phyloP scores from a whole-genome alignment of 2,113 vertebrate species.

The Bucco capensis region DNA sequence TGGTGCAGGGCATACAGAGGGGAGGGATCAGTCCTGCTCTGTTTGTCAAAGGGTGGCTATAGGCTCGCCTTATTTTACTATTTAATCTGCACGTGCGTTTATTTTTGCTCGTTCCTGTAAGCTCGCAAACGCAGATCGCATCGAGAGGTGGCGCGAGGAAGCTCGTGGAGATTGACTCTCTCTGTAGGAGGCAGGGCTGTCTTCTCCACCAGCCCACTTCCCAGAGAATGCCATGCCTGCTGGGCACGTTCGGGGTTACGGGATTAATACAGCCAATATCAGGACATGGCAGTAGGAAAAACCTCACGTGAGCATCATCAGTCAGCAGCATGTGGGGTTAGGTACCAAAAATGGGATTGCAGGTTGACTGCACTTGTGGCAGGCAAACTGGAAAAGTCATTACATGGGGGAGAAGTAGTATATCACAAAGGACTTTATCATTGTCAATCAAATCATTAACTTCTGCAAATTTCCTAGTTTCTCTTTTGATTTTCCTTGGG shows the following conservation, averaged over 20 bases:
- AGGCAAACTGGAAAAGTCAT: neutral
- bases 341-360: neutral
- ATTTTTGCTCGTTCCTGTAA: conserved; percentile 7
- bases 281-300: neutral
- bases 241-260: neutral
- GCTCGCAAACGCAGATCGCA: neutral
- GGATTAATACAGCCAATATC: neutral
- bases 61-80: neutral
- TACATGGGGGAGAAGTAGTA: neutral
- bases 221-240: neutral
- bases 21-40: neutral
- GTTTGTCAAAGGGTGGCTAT: neutral
- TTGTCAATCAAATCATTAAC: neutral
- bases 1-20: neutral
- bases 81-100: conserved; percentile 1
- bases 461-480: neutral
- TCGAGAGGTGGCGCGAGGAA: neutral
- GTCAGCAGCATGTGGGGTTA: neutral
- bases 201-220: neutral
- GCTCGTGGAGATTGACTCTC: neutral
- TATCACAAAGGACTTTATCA: neutral
- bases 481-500: neutral
- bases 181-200: neutral
- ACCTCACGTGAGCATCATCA: neutral
- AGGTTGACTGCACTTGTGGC: neutral